A percentile compares a stretch with the other conserved stretches of the same genome.
Evolutionary conservation across 2,113 vertebrate genomes (phyloP).

Genomic region (Columba livia): DNA sequence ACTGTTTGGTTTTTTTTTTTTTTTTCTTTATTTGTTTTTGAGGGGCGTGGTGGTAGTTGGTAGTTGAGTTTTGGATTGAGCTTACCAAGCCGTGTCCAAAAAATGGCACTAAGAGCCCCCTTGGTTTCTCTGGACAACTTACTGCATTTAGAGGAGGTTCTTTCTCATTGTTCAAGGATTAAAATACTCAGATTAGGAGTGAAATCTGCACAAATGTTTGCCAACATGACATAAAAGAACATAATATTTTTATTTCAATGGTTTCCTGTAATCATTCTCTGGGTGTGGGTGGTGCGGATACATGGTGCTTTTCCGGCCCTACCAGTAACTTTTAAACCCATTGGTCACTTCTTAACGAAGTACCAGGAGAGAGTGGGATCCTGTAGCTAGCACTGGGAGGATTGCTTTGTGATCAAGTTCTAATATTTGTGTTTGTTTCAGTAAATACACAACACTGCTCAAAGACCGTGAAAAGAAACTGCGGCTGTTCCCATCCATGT

Average conservation of each 20-base stretch:
- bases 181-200: background rate
- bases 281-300: background rate
- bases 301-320: background rate
- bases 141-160: background rate
- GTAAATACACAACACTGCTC: conserved; percentile 88
- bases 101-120: background rate
- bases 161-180: background rate
- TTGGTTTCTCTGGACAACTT: background rate
- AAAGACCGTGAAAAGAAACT: conserved; percentile 83
- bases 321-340: background rate
- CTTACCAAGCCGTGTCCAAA: background rate
- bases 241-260: background rate
- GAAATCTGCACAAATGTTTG: background rate
- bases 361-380: background rate
- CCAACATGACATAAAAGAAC: background rate
- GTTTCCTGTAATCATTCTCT: background rate
- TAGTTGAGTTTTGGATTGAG: background rate
- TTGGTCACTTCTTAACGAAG: background rate
- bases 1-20: background rate
- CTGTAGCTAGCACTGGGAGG: background rate
- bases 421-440: conserved; percentile 45
- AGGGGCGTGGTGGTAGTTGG: too few relatives aligned
- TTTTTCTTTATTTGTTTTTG: background rate
- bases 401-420: background rate
- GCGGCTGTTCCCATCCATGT: conserved; percentile 85